Conservation (phyloP, 2,113 vertebrate species). For the Grammomys dolichurus region DNA sequence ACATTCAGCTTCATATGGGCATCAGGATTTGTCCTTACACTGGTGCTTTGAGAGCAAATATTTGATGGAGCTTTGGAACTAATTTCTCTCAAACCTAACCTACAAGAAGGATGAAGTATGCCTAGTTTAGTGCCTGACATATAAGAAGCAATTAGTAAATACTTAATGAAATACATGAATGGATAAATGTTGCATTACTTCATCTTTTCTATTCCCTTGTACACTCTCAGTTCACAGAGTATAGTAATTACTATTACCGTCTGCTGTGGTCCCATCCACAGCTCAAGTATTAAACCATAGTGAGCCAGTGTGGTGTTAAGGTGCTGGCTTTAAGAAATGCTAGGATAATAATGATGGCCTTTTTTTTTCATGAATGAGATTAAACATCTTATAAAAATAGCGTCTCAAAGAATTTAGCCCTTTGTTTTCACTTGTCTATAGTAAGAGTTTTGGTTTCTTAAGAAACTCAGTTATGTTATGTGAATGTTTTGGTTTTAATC, state of each 20-base stretch:
- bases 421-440: not conserved
- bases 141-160: not conserved
- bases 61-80: not conserved
- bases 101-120: slow-evolving; percentile 16
- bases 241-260: not conserved
- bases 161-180: not conserved
- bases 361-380: not conserved
- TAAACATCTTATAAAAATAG: not conserved
- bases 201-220: not conserved
- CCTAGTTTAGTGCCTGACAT: not conserved
- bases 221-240: not conserved
- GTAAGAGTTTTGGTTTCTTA: too few species aligned
- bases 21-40: not conserved
- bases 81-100: not conserved
- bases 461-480: too few species aligned
- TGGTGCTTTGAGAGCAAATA: not conserved
- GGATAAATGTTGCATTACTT: not conserved
- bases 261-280: not conserved
- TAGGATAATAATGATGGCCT: not conserved
- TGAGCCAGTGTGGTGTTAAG: not conserved
- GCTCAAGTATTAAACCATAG: not conserved
- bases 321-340: not conserved
- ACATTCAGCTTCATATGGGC: not conserved
- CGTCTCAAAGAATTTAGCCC: not conserved
- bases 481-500: too few species aligned